Conservation (phyloP, 1,140 invertebrate genomes). For the Archivesica marissinica region DNA sequence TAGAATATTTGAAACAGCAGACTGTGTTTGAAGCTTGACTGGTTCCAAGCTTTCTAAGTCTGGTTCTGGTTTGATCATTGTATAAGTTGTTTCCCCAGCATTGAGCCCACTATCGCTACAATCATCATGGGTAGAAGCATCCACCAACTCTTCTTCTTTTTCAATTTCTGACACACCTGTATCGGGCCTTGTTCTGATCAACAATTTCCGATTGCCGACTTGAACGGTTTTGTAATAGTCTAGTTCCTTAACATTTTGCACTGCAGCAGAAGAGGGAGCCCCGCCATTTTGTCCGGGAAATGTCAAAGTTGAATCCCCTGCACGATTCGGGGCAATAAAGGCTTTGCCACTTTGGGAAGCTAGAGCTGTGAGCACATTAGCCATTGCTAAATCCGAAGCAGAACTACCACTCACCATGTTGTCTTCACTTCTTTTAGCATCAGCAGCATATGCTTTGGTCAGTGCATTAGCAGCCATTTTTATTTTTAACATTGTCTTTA, state of each 20-base stretch:
- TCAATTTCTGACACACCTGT: background rate
- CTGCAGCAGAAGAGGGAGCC: background rate
- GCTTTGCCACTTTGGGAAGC: conserved; percentile 64
- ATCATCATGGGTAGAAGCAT: background rate
- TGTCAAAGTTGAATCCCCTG: background rate
- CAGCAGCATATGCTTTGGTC: background rate
- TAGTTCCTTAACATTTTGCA: too few species aligned
- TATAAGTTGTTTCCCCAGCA: background rate
- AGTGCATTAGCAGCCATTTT: conserved; percentile 43
- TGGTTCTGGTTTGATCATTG: conserved; percentile 20
- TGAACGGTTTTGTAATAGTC: background rate
- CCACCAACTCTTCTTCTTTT: background rate
- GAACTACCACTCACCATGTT: conserved; percentile 8
- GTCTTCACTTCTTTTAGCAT: conserved; percentile 7
- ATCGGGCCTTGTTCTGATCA: background rate
- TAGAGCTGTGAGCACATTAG: conserved; percentile 74
- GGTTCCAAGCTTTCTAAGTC: background rate
- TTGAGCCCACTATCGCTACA: background rate
- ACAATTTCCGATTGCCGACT: background rate
- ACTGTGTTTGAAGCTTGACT: background rate
- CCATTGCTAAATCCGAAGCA: conserved; percentile 61
- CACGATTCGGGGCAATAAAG: background rate
- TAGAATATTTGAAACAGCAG: background rate
- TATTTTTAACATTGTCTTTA: conserved; percentile 42
- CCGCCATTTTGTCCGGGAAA: background rate